Conservation (phyloP, 2,797 vertebrate genomes). For the Crenichthys baileyi region DNA sequence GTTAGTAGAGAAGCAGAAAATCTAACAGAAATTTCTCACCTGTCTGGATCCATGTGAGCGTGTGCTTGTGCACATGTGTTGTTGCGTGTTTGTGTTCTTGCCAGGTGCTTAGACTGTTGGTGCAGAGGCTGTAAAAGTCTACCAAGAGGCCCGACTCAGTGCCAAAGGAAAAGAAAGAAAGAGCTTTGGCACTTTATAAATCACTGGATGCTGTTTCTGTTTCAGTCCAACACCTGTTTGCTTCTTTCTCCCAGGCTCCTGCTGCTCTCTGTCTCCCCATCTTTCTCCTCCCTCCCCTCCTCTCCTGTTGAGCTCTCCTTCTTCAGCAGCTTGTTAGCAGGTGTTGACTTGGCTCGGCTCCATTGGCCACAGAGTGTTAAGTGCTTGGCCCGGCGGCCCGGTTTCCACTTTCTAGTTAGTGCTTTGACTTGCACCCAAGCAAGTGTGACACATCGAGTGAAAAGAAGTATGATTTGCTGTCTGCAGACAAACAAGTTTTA, state of each 20-base stretch:
- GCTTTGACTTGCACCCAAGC: constrained; percentile 50
- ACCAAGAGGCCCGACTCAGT: constrained; percentile 58
- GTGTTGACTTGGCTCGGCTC: constrained; percentile 74
- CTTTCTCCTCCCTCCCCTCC: constrained; percentile 16
- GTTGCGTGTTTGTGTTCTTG: constrained; percentile 33
- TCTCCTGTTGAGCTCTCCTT: constrained; percentile 22
- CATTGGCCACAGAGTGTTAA: constrained; percentile 70
- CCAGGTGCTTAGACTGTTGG: constrained; percentile 65
- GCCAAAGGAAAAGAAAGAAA: constrained; percentile 36
- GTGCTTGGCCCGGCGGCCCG: constrained; percentile 68
- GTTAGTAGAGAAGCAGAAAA: constrained; percentile 47
- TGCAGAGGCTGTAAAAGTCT: constrained; percentile 70
- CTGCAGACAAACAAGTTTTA: constrained; percentile 19
- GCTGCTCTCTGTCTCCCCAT: not conserved
- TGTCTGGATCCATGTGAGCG: constrained; percentile 52
- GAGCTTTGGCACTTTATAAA: constrained; percentile 74
- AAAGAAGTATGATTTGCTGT: constrained; percentile 35
- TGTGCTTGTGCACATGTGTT: not conserved
- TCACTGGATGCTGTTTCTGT: constrained; percentile 49
- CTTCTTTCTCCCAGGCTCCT: constrained; percentile 8
- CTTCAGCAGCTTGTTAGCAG: constrained; percentile 74
- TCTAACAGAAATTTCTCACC: constrained; percentile 77
- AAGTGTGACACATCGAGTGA: constrained; percentile 62
- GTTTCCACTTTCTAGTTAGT: constrained; percentile 67
- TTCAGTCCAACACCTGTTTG: constrained; percentile 35